A percentile compares a stretch with the other conserved stretches of the same genome.
Conservation (phyloP, 2,888 invertebrate species). For the Tyria jacobaeae region DNA sequence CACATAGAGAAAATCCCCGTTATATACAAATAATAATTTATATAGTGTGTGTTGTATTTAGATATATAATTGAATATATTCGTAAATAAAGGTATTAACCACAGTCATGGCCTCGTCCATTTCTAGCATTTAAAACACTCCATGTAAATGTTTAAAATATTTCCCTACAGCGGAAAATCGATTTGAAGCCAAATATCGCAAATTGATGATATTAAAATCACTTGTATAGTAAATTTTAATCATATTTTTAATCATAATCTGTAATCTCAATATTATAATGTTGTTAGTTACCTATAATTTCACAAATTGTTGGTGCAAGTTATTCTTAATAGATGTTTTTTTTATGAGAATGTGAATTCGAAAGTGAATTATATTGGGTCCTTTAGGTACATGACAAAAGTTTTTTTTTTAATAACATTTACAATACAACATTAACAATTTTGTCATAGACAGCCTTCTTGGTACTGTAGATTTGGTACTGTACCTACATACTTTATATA, state of each 20-base stretch:
- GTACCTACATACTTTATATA: too few relatives aligned
- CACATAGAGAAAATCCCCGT: constrained; percentile 9
- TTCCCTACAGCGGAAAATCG: constrained; percentile 59
- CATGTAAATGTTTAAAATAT: constrained; percentile 45
- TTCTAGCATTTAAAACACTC: constrained; percentile 49
- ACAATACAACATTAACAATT: too few relatives aligned
- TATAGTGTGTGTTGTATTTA: constrained; percentile 10
- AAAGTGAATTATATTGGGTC: constrained; percentile 23
- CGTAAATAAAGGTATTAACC: background rate
- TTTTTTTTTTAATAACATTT: too few relatives aligned
- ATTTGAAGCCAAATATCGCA: constrained; percentile 82
- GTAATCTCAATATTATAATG: constrained; percentile 73
- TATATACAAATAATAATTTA: background rate
- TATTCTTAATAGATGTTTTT: constrained; percentile 37
- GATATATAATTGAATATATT: background rate
- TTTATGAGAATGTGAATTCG: constrained; percentile 32
- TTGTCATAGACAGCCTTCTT: too few relatives aligned
- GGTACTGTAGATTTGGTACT: too few relatives aligned
- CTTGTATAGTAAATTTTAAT: constrained; percentile 65
- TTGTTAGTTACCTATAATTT: constrained; percentile 78
- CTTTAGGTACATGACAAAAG: too few relatives aligned
- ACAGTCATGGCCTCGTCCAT: constrained; percentile 1
- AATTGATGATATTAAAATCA: constrained; percentile 63
- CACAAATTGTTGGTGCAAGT: constrained; percentile 76
- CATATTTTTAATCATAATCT: constrained; percentile 59